Percentiles rank a stretch among this genome's conserved stretches.
Evolutionary conservation across 1,140 invertebrate genomes (phyloP).

Genomic region (Antheraea pernyi): DNA sequence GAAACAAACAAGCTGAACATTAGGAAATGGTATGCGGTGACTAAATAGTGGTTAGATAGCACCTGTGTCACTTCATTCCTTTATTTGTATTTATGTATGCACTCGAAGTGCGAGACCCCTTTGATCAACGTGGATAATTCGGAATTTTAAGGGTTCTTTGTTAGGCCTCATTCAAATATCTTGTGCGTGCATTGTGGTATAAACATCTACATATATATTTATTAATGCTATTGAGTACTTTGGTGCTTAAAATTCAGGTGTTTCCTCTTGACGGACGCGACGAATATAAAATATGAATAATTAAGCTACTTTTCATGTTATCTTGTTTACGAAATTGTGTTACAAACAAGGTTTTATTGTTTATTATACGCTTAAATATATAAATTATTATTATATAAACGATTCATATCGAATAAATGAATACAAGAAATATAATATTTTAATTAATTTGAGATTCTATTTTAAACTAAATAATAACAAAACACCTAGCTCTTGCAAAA

Average conservation of each 20-base stretch:
- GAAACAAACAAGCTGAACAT: constrained; percentile 29
- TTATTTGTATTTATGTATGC: constrained; percentile 18
- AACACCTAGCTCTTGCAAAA: no score
- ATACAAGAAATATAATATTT: no score
- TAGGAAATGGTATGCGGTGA: constrained; percentile 36
- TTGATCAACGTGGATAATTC: neutral
- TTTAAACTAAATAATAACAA: no score
- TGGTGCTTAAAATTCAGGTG: neutral
- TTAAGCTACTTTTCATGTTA: neutral
- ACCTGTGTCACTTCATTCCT: constrained; percentile 45
- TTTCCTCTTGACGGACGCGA: neutral
- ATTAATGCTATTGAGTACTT: neutral
- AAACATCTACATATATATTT: neutral
- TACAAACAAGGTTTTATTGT: neutral
- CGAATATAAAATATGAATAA: neutral
- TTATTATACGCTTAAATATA: neutral
- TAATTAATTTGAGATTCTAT: no score
- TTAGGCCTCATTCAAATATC: constrained; percentile 2
- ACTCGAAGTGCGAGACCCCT: neutral
- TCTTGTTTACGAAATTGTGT: neutral
- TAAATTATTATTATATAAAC: no score
- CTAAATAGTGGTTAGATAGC: constrained; percentile 29
- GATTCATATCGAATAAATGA: no score
- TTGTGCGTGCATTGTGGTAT: neutral
- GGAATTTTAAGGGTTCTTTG: constrained; percentile 2